Percentiles rank a stretch among this genome's conserved stretches.
Evolutionary conservation across 2,797 vertebrate species (phyloP).

Genomic region (Otus scops): DNA sequence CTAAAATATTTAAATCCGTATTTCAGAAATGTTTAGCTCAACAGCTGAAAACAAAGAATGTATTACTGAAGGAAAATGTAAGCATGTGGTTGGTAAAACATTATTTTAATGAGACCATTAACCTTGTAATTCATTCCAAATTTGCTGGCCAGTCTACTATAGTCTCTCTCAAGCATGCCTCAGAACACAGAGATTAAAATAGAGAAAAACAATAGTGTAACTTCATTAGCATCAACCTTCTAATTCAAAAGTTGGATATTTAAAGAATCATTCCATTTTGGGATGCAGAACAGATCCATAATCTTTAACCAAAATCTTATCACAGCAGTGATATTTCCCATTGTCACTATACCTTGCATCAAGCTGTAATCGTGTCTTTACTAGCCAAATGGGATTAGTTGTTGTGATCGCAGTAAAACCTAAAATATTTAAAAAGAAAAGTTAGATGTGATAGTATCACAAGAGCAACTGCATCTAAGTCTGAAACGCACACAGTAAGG

Average conservation of each 20-base stretch:
- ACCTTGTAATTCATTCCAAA: neutral
- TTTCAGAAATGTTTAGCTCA: neutral
- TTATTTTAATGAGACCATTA: neutral
- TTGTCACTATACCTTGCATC: slow-evolving; percentile 86
- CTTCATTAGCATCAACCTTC: neutral
- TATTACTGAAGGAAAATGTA: neutral
- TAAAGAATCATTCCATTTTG: neutral
- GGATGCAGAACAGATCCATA: neutral
- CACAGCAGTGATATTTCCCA: neutral
- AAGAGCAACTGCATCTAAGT: neutral
- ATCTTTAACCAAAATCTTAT: neutral
- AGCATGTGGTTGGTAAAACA: neutral
- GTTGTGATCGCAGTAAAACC: slow-evolving; percentile 93
- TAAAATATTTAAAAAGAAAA: slow-evolving; percentile 80
- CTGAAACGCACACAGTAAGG: neutral
- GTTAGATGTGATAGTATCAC: slow-evolving; percentile 57
- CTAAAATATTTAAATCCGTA: neutral
- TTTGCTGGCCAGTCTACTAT: neutral
- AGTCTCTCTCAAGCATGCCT: neutral
- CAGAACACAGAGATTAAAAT: neutral
- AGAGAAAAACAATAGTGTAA: neutral
- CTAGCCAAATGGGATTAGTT: slow-evolving; percentile 98
- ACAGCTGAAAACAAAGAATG: neutral
- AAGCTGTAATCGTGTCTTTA: slow-evolving; percentile 96
- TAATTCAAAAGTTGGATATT: neutral